Conservation (phyloP, 2,888 invertebrate species). For the Athripsodes cinereus region DNA sequence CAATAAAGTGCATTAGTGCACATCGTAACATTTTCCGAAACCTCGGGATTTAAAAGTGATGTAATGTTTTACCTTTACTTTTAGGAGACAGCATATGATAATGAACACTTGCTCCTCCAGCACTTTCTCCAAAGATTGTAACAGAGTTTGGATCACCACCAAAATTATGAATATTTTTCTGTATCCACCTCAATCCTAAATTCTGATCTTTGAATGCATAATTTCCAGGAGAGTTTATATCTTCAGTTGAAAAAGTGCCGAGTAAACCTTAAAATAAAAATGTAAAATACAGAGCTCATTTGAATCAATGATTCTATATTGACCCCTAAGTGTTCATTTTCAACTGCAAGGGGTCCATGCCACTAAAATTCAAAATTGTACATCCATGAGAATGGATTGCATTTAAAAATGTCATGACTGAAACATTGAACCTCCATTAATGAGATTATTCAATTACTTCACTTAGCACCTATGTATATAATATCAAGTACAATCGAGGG, state of each 20-base stretch:
- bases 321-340: too few relatives aligned
- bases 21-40: background rate
- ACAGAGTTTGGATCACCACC: constrained; percentile 59
- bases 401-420: too few relatives aligned
- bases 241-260: constrained; percentile 62
- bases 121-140: constrained; percentile 65
- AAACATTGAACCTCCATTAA: too few relatives aligned
- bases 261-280: constrained; percentile 51
- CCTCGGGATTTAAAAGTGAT: constrained; percentile 1
- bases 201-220: constrained; percentile 63
- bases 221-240: constrained; percentile 59
- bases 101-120: constrained; percentile 62
- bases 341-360: too few relatives aligned
- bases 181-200: constrained; percentile 56
- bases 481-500: too few relatives aligned
- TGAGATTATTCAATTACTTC: too few relatives aligned
- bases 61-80: constrained; percentile 40
- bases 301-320: too few relatives aligned
- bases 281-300: too few relatives aligned
- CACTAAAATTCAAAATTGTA: too few relatives aligned
- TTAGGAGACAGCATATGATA: constrained; percentile 63
- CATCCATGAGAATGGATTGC: too few relatives aligned
- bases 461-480: too few relatives aligned
- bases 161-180: constrained; percentile 54
- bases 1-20: background rate